phyloP scores from a whole-genome alignment of 23 tunicate species.

The Halocynthia aurantium region DNA sequence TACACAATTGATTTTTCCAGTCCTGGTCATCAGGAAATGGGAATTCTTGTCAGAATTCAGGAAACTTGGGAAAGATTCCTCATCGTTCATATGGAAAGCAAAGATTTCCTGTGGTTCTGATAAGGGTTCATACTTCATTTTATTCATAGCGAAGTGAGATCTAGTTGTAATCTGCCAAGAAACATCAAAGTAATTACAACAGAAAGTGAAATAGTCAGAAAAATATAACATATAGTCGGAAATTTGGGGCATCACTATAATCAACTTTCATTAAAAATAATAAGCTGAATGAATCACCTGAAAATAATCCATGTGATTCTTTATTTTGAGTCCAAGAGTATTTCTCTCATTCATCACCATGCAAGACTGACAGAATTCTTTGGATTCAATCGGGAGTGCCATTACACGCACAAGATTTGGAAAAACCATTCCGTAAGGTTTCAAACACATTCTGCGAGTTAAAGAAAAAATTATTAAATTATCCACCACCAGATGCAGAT shows the following conservation, averaged over 20 bases:
- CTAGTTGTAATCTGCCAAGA: neutral
- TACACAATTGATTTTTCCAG: slow-evolving; percentile 38
- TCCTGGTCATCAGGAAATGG: slow-evolving; percentile 6
- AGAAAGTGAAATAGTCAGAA: no score
- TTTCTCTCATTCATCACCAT: slow-evolving; percentile 41
- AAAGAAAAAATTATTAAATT: no score
- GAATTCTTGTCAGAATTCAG: neutral
- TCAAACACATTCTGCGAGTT: neutral
- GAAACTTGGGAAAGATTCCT: neutral
- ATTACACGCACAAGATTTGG: slow-evolving; percentile 39
- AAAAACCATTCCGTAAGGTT: slow-evolving; percentile 6
- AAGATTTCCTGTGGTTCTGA: neutral
- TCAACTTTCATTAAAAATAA: no score
- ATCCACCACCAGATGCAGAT: no score
- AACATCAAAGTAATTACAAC: neutral
- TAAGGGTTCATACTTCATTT: neutral
- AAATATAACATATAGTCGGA: no score
- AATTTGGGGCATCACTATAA: no score
- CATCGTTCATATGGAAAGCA: neutral
- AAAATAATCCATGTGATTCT: slow-evolving; percentile 35
- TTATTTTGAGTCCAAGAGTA: slow-evolving; percentile 63
- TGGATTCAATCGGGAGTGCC: slow-evolving; percentile 32
- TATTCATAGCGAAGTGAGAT: neutral
- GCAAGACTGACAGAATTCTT: slow-evolving; percentile 53
- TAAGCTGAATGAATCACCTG: slow-evolving; percentile 1